phyloP scores from a whole-genome alignment of 2,113 vertebrate species.

The Sceloporus tristichus region DNA sequence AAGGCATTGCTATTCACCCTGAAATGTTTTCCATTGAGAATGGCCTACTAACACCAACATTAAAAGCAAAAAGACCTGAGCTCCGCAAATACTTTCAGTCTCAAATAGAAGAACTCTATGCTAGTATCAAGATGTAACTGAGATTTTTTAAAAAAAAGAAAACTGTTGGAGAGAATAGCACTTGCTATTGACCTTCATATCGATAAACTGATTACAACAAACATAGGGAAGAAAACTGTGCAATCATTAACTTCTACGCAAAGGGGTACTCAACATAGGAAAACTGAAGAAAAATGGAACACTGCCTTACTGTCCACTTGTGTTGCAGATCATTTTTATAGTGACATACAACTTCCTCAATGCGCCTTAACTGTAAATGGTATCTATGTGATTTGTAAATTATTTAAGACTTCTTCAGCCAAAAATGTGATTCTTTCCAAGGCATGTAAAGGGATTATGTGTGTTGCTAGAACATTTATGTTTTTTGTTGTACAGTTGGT shows the following conservation, averaged over 20 bases:
- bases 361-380: conserved; percentile 82
- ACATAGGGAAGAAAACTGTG: conserved; percentile 73
- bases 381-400: conserved; percentile 77
- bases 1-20: conserved; percentile 83
- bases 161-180: conserved; percentile 40
- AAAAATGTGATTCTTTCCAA: conserved; percentile 69
- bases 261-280: conserved; percentile 78
- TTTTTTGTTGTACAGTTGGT: conserved; percentile 64
- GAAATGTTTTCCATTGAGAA: conserved; percentile 94
- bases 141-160: background rate
- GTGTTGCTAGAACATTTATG: conserved; percentile 70
- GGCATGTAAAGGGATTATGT: conserved; percentile 65
- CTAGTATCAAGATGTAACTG: conserved; percentile 88
- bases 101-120: conserved; percentile 91
- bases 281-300: conserved; percentile 73
- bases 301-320: conserved; percentile 79
- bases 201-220: conserved; percentile 71
- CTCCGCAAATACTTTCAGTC: conserved; percentile 86
- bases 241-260: conserved; percentile 68
- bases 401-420: conserved; percentile 76
- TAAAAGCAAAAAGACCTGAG: conserved; percentile 93
- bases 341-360: conserved; percentile 78
- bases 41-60: conserved; percentile 93
- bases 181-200: conserved; percentile 69
- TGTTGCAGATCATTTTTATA: conserved; percentile 75